Base-by-base conservation (phyloP, 1,140 invertebrate species). In the Telenomus remus region DNA sequence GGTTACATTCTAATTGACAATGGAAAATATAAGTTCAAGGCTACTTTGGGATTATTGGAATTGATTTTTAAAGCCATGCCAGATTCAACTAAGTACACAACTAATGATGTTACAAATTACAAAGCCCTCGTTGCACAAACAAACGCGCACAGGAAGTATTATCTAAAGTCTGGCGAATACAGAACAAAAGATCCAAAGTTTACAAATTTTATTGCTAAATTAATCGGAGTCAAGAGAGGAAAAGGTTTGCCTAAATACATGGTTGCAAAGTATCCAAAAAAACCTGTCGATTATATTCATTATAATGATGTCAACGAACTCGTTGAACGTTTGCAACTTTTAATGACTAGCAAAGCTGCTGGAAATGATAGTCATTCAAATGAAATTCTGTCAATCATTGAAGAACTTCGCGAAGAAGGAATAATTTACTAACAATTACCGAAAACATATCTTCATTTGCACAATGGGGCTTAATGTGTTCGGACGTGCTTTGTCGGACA, bases 271-370 rank as follows among this genome's bases (percentile, higher is more conserved):
- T n/a, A n/a, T n/a, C n/a, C n/a, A n/a, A n/a, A n/a, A n/a, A n/a
- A n/a, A n/a, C n/a, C n/a, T n/a, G 44, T 57, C 9, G 78, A 81
- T 71, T 81, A 84, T 69, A 77, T 81, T 37, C 82, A 84, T 78
- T 87, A 77, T 77, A 79, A 86, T 76, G 78, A 87, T 80, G 75
- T 80, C 12, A 85, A 86, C 60, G 84, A 87, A 76, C 33, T 87
- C 10, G 75, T 85, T 5, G 80, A 83, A 19, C 73, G 82, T 61
- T 59, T 87, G 7, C 54, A 78, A 34, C 48, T 87, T 33, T 42
- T 87, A 3, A 48, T 83, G 11, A 78, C 82, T 13, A 86, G 82
- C 11, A 71, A 81, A 51, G 47, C 44, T 9, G 84, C 83, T 42
- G 84, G 83, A 7, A 81, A 86, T 61, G 79, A 48, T 6, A 80